Evolutionary conservation across 2,888 invertebrate genomes (phyloP).

Genomic region (Sepioteuthis lessoniana): DNA sequence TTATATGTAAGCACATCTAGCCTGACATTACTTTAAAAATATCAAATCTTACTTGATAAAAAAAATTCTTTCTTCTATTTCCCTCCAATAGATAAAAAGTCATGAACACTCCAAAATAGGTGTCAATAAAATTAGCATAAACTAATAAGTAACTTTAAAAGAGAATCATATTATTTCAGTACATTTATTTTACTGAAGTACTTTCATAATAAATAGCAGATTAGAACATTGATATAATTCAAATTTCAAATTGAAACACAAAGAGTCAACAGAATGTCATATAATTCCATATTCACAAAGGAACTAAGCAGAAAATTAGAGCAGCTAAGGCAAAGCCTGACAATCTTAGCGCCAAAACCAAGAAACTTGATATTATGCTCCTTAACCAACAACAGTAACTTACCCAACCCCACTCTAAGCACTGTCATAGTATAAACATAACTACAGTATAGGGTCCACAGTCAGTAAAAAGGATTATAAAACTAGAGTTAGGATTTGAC

Average conservation of each 20-base stretch:
- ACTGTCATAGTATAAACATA: not conserved
- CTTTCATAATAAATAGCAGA: not conserved
- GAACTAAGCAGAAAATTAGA: not conserved
- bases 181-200: not conserved
- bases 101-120: not conserved
- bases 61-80: not conserved
- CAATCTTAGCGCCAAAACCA: constrained; percentile 10
- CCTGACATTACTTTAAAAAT: no score
- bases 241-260: not conserved
- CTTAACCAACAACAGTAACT: not conserved
- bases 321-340: not conserved
- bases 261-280: not conserved
- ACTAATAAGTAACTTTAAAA: not conserved
- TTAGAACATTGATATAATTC: not conserved
- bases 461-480: constrained; percentile 2
- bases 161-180: not conserved
- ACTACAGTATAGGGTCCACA: not conserved
- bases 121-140: no score
- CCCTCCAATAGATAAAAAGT: not conserved
- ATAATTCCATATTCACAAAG: not conserved
- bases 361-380: constrained; percentile 10
- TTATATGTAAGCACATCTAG: no score
- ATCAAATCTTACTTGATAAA: no score
- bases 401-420: not conserved
- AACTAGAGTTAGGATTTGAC: not conserved